phyloP scores from a whole-genome alignment of 2,797 vertebrate species.

The Urosaurus nigricauda region DNA sequence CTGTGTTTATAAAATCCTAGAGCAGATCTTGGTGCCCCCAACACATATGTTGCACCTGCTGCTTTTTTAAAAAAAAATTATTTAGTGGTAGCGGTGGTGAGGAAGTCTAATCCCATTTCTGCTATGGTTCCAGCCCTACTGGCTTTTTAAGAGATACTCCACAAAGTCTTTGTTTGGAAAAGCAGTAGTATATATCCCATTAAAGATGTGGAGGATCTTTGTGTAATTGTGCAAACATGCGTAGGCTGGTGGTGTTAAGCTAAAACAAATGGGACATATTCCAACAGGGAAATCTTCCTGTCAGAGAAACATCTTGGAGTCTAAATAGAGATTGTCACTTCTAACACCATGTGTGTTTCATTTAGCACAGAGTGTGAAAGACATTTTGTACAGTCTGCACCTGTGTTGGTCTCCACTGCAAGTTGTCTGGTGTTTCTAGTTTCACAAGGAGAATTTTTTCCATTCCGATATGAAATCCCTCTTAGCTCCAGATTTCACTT shows the following conservation, averaged over 20 bases:
- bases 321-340: neutral
- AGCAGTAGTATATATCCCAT: constrained; percentile 19
- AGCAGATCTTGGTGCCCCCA: neutral
- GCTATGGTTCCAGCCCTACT: neutral
- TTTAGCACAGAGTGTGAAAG: neutral
- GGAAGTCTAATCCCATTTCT: constrained; percentile 18
- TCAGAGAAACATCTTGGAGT: neutral
- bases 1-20: constrained; percentile 1
- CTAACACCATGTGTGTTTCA: neutral
- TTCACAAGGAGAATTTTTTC: neutral
- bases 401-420: neutral
- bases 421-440: neutral
- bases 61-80: neutral
- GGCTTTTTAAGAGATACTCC: constrained; percentile 8
- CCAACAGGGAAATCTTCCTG: neutral
- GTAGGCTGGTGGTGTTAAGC: neutral
- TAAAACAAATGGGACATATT: neutral
- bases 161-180: constrained; percentile 2
- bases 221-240: neutral
- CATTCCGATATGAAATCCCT: neutral
- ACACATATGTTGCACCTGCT: neutral
- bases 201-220: neutral
- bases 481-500: constrained; percentile 60
- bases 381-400: neutral
- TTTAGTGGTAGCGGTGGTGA: too few species aligned